Evolutionary conservation across 2,888 invertebrate genomes (phyloP).

Genomic region (Eudasyphora cyanicolor): DNA sequence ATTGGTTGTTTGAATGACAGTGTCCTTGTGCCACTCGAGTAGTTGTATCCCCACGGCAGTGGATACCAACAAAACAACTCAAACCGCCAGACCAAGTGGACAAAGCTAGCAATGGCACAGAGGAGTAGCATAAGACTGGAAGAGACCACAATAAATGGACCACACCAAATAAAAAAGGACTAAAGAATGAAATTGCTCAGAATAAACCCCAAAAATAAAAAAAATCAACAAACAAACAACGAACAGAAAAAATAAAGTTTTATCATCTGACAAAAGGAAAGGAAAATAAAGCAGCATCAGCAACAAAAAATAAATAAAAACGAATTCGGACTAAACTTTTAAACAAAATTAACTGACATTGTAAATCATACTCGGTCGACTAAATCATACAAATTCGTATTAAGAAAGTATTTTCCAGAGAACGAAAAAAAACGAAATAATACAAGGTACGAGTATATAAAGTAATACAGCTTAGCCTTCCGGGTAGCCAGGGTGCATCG

Average conservation of each 20-base stretch:
- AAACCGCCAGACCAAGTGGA: constrained; percentile 45
- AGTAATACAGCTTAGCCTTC: not conserved
- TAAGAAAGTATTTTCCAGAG: constrained; percentile 6
- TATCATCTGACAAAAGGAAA: not conserved
- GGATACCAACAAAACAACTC: constrained; percentile 35
- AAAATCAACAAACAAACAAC: not conserved
- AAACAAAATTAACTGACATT: constrained; percentile 26
- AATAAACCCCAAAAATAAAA: constrained; percentile 28
- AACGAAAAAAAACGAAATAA: not conserved
- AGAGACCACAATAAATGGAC: constrained; percentile 54
- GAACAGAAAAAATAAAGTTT: not conserved
- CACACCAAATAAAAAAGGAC: constrained; percentile 46
- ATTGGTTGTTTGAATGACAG: constrained; percentile 46
- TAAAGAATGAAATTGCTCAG: constrained; percentile 22
- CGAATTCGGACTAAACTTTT: not conserved
- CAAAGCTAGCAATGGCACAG: not conserved
- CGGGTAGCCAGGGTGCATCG: not conserved
- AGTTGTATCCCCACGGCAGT: constrained; percentile 42
- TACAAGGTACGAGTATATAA: not conserved
- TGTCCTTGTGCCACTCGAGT: constrained; percentile 52
- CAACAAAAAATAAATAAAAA: constrained; percentile 4
- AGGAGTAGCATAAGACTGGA: not conserved
- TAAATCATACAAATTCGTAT: constrained; percentile 9
- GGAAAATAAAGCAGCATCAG: not conserved
- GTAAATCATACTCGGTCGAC: constrained; percentile 9